Evolutionary conservation across 2,888 invertebrate genomes (phyloP).

Genomic region (Zygothrica quintamaculata): DNA sequence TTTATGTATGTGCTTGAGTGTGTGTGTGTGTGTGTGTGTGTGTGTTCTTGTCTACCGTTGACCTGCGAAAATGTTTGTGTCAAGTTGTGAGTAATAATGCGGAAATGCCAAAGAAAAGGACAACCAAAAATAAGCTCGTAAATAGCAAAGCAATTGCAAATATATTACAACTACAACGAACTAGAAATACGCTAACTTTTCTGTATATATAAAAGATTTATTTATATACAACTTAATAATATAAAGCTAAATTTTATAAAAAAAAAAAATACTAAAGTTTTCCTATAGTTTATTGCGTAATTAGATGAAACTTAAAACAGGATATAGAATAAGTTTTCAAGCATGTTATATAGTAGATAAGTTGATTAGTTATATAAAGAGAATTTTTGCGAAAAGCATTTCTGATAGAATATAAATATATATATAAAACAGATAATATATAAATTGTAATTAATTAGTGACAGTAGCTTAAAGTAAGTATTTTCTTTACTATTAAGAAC

Average conservation of each 20-base stretch:
- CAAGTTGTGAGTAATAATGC: slow-evolving; percentile 78
- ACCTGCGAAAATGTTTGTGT: slow-evolving; percentile 71
- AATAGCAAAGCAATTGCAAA: slow-evolving; percentile 30
- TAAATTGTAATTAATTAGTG: no score
- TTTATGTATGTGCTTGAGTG: slow-evolving; percentile 37
- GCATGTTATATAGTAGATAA: no score
- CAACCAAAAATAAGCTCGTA: slow-evolving; percentile 58
- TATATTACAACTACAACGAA: background rate
- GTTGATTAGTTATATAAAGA: no score
- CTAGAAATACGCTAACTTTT: slow-evolving; percentile 20
- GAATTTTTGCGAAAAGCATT: no score
- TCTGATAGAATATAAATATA: no score
- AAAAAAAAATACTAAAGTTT: no score
- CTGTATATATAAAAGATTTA: background rate
- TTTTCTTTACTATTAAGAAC: no score
- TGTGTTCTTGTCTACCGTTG: slow-evolving; percentile 25
- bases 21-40: slow-evolving; percentile 37
- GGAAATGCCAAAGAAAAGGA: slow-evolving; percentile 56
- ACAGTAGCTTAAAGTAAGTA: no score
- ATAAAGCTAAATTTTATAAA: background rate
- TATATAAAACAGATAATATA: no score
- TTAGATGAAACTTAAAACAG: no score
- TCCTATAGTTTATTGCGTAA: no score
- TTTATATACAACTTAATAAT: background rate
- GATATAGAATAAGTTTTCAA: no score